Evolutionary conservation across 2,113 vertebrate genomes (phyloP).

Genomic region (Fulica atra): DNA sequence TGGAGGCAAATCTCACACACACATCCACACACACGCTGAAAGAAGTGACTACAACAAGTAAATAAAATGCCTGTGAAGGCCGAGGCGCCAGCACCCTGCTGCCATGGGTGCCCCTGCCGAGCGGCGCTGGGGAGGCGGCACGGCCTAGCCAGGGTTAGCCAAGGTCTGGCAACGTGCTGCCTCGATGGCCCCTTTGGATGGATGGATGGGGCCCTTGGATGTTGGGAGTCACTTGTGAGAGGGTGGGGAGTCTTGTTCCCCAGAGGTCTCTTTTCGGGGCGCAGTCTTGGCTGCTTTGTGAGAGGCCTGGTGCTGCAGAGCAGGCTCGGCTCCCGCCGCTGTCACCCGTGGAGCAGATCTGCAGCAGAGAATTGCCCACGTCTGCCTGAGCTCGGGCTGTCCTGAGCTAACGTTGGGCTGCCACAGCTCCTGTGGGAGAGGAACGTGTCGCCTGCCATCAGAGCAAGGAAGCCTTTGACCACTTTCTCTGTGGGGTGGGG

Average conservation of each 20-base stretch:
- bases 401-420: not conserved
- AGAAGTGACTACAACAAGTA: slow-evolving; percentile 5
- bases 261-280: not conserved
- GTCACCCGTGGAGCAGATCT: rapidly evolving
- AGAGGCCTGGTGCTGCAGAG: rapidly evolving
- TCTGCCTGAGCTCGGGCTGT: not conserved
- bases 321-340: not conserved
- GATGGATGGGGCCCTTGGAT: too few species aligned
- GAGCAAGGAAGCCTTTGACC: not conserved
- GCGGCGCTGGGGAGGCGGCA: not conserved
- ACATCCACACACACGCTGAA: not conserved
- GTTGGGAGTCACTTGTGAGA: rapidly evolving
- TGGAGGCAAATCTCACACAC: slow-evolving; percentile 62
- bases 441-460: too few species aligned
- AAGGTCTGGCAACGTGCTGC: not conserved
- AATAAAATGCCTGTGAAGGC: not conserved
- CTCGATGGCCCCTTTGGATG: not conserved
- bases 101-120: not conserved
- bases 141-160: not conserved
- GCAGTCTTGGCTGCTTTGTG: not conserved
- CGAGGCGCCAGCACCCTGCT: rapidly evolving
- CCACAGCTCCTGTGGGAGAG: not conserved
- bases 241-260: not conserved
- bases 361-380: rapidly evolving
- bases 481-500: not conserved